These are phyloP conservation scores for Paralichthys olivaceus DNA, from an alignment of 2,113 vertebrate genomes.

Conservation along the genomic window DNA sequence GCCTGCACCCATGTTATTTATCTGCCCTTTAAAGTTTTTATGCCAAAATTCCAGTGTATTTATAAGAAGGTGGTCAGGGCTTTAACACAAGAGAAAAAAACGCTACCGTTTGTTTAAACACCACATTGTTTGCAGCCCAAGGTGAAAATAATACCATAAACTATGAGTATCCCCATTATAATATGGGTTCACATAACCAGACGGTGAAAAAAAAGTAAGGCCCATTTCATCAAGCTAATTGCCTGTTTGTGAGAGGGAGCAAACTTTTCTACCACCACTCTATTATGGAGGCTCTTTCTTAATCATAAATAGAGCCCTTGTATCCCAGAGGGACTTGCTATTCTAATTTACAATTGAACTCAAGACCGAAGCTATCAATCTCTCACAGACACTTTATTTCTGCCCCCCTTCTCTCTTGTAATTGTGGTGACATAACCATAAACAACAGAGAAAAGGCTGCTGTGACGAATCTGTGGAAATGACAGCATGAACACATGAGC, in stretches of 20 bases:
- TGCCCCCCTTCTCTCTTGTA: constrained; percentile 83
- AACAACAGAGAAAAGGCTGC: constrained; percentile 82
- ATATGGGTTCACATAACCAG: constrained; percentile 94
- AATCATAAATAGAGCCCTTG: constrained; percentile 98
- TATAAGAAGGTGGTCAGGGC: constrained; percentile 21
- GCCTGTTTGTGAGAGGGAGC: constrained; percentile 96
- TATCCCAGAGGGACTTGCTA: constrained; percentile 93
- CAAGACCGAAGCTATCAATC: constrained; percentile 99
- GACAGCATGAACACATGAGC: constrained; percentile 75
- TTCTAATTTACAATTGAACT: constrained; percentile 99
- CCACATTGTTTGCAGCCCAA: constrained; percentile 82
- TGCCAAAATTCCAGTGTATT: constrained; percentile 18
- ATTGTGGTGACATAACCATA: constrained; percentile 94
- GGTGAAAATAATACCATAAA: constrained; percentile 94
- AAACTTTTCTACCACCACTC: constrained; percentile 96
- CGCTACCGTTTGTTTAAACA: constrained; percentile 60
- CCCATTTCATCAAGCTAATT: constrained; percentile 99
- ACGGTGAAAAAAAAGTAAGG: constrained; percentile 85
- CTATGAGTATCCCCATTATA: constrained; percentile 91
- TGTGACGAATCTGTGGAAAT: constrained; percentile 82
- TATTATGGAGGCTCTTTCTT: constrained; percentile 97
- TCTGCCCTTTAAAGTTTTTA: neutral
- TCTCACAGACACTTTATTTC: constrained; percentile 89
- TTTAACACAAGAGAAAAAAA: constrained; percentile 88
- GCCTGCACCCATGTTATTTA: constrained; percentile 30